These are phyloP conservation scores for Drosophila seguyi DNA, from an alignment of 1,140 invertebrate species.

Conservation along the genomic window DNA sequence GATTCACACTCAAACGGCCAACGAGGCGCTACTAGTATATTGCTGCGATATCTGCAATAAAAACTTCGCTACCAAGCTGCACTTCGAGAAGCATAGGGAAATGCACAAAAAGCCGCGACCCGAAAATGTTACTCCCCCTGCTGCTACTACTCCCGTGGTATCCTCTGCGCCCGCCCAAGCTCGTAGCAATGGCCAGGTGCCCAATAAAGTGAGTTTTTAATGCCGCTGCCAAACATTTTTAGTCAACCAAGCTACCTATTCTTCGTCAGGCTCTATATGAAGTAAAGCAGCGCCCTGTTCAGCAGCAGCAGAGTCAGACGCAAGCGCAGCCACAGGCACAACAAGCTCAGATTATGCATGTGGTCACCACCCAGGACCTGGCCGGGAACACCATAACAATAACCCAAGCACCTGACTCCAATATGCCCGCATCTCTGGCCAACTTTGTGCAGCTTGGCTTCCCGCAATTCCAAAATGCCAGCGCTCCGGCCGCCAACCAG, in stretches of 20 bases:
- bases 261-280: constrained; percentile 12
- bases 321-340: constrained; percentile 48
- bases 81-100: constrained; percentile 88
- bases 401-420: constrained; percentile 73
- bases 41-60: constrained; percentile 90
- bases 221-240: too few species aligned
- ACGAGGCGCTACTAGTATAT: constrained; percentile 90
- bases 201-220: constrained; percentile 13
- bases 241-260: background rate
- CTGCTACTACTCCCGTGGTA: constrained; percentile 9
- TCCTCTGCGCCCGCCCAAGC: constrained; percentile 1
- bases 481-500: constrained; percentile 42
- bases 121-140: constrained; percentile 16
- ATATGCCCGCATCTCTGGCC: constrained; percentile 63
- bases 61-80: constrained; percentile 90
- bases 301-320: constrained; percentile 39
- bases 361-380: constrained; percentile 73
- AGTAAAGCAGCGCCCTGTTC: constrained; percentile 29
- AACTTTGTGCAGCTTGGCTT: constrained; percentile 79
- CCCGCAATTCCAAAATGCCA: constrained; percentile 69
- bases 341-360: constrained; percentile 73
- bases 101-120: constrained; percentile 63
- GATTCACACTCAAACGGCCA: constrained; percentile 83
- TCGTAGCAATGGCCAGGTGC: constrained; percentile 26
- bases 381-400: constrained; percentile 79